Base-by-base conservation (phyloP, 2,797 vertebrate genomes). In the Siniperca scherzeri region DNA sequence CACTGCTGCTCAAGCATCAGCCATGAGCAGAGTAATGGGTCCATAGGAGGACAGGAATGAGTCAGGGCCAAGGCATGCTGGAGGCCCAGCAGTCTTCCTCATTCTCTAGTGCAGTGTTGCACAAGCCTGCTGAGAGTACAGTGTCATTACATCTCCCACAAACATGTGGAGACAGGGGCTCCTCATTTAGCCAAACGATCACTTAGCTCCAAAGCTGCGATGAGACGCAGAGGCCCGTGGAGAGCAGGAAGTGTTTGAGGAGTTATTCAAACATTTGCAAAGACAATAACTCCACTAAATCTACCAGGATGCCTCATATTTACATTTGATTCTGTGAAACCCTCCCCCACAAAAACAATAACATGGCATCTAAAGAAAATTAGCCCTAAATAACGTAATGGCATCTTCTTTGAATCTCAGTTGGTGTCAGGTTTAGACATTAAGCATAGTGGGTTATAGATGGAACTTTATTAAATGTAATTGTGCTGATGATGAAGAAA, bases 281-380 rank as follows among this genome's bases (percentile, higher is more conserved):
- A 97, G 97, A 96, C 97, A 97, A 97, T 98, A 99, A 98, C 96
- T 97, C 96, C 97, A 95, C 96, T 97, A 97, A 97, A 98, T 98
- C 97, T 97, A 96, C 95, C 96, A 96, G 96, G 97, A 97, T 96
- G 97, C 90, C 89, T 90, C 87, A 77, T 94, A 93, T 95, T 95
- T 95, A 93, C 93, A 89, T 91, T 89, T 90, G 85, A 87, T 84
- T 89, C 86, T 85, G 73, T 81, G 80, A 89, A 82, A 70, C 83
- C 82, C 78, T 69, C 83, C 86, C 82, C 74, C 77, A 56, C 74
- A 80, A 90, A 92, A 87, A 89, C 88, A 84, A 90, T 88, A 89
- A 93, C 64, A 73, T 46, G 52, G 81, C 77, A 71, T 84, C 64
- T 50, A 59, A 76, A 74, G 86, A 82, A 80, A 85, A 90, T 68